Conservation (phyloP, 2,797 vertebrate species). For the Potorous gilbertii region DNA sequence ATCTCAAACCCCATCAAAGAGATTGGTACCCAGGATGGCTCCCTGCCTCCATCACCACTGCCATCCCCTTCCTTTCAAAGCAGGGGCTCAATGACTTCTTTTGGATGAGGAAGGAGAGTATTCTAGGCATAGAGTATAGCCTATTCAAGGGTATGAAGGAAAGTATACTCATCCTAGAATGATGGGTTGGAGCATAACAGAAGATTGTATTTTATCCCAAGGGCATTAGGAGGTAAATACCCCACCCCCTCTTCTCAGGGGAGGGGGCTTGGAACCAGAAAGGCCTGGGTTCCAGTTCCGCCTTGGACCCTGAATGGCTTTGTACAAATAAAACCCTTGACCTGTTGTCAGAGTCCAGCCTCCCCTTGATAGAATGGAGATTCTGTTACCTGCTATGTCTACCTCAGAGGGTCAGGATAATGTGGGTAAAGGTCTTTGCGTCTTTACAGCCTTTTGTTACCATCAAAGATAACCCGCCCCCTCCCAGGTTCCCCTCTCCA, state of each 20-base stretch:
- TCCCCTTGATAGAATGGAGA: not conserved
- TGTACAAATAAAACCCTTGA: no score
- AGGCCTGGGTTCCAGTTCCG: not conserved
- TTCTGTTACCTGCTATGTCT: not conserved
- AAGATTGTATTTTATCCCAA: not conserved
- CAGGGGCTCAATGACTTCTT: not conserved
- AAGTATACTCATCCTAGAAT: not conserved
- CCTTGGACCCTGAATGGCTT: not conserved
- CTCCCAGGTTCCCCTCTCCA: not conserved
- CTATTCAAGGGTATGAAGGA: not conserved
- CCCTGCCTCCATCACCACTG: not conserved
- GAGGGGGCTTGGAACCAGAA: no score
- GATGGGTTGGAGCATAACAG: not conserved
- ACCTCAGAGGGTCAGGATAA: not conserved
- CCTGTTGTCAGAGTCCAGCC: not conserved
- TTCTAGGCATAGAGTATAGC: no score
- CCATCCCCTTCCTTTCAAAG: not conserved
- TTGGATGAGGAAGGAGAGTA: not conserved
- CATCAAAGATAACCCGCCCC: not conserved
- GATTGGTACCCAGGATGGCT: fast-evolving
- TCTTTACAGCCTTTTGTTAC: not conserved
- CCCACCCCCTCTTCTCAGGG: not conserved
- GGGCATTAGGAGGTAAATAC: not conserved
- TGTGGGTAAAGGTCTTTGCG: not conserved
- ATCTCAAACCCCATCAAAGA: not conserved